Percentiles rank a stretch among this genome's conserved stretches.
phyloP scores from a whole-genome alignment of 2,797 vertebrate species.

The Melanogrammus aeglefinus region DNA sequence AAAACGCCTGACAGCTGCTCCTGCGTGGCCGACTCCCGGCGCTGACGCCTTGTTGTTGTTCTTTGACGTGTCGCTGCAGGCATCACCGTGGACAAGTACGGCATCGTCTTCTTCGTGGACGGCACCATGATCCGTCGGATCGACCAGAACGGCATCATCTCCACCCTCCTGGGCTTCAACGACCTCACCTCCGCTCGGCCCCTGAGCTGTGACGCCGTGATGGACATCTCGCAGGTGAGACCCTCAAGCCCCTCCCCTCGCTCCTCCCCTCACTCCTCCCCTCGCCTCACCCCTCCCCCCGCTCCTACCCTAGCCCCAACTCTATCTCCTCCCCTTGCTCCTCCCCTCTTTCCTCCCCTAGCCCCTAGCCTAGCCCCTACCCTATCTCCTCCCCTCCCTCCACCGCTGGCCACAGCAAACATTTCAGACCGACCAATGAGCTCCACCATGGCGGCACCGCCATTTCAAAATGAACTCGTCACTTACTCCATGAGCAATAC shows the following conservation, averaged over 20 bases:
- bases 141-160: conserved; percentile 97
- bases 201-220: conserved; percentile 95
- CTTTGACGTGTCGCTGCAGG: conserved; percentile 68
- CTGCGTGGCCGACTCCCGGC: conserved; percentile 31
- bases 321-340: too few species aligned
- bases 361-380: too few species aligned
- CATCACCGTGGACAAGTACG: conserved; percentile 94
- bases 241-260: neutral
- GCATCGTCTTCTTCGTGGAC: conserved; percentile 95
- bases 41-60: conserved; percentile 31
- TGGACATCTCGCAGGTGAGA: conserved; percentile 96
- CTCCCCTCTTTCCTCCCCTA: too few species aligned
- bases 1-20: neutral
- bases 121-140: conserved; percentile 96
- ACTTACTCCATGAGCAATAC: neutral
- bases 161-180: conserved; percentile 93
- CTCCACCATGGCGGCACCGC: too few species aligned
- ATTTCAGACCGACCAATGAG: too few species aligned
- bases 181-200: conserved; percentile 95
- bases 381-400: too few species aligned
- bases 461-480: neutral
- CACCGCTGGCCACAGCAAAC: too few species aligned
- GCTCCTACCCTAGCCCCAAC: neutral
- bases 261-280: neutral
- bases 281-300: too few species aligned